Evolutionary conservation across 1,140 invertebrate species (phyloP), one percentile per base, ranked within the genome.

Genomic region (Rhyacophila brunnea): DNA sequence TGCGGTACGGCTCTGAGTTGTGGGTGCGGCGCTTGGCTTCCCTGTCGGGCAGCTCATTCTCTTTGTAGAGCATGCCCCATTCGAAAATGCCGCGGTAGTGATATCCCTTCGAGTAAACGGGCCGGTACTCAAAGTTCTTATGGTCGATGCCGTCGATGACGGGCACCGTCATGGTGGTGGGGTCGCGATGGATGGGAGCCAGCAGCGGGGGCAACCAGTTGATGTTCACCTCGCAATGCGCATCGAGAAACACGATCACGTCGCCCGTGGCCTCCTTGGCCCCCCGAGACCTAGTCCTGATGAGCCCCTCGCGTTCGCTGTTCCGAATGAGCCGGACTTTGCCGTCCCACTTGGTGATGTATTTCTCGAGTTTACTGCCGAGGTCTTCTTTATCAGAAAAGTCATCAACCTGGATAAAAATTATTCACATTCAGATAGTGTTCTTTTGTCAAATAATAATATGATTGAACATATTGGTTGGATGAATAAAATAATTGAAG

Each of bases 61-160:
- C 96, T 78, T 99, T 99, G 72, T 99, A 99, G 6, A 99, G 79
- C 89, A 99, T 98, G 13, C 97, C 97, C 97, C 97, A 99, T 80
- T 99, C 97, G 76, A 98, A 99, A 51, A 99, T 99, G 3, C 97
- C 90, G 58, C 92, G 78, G 70, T 90, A 93, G 69, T 92, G 86
- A 59, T 85, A 83, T 28, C 87, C 88, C 51, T 86, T 84, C 58
- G 86, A 83, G 73, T 98, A 99, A 1, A 98, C 95, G 0, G 95
- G 89, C n/a, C 88, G 82, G 75, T 96, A 96, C 69, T 95, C 92
- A 71, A 97, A 97, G 18, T 85, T 93, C 70, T 92, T 91, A 70
- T 95, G 91, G 77, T 99, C 95, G 54, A 99, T 91, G 42, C 96
- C 95, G 77, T 99, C 97, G 64, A 99, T 98, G 13, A 98, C 88